A percentile compares a stretch with the other conserved stretches of the same genome.
phyloP scores from a whole-genome alignment of 2,888 invertebrate genomes.

The Pantelozetes paolii region DNA sequence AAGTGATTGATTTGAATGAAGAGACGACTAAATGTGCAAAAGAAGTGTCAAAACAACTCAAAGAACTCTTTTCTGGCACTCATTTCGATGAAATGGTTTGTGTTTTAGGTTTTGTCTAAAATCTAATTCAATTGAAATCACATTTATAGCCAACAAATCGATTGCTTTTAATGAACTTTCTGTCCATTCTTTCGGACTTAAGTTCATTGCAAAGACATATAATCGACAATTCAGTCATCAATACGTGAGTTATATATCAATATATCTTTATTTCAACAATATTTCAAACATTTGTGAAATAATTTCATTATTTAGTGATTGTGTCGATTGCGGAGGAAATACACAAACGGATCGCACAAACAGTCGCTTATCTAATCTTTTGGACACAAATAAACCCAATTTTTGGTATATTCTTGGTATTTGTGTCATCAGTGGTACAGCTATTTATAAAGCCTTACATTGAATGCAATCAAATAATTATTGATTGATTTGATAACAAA shows the following conservation, averaged over 20 bases:
- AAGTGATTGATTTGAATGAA: constrained; percentile 9
- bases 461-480: not conserved
- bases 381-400: not conserved
- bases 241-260: constrained; percentile 2
- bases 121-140: too few relatives aligned
- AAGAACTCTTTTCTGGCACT: not conserved
- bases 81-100: constrained; percentile 12
- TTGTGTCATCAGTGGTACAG: not conserved
- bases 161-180: not conserved
- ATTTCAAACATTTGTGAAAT: not conserved
- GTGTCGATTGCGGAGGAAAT: constrained; percentile 7
- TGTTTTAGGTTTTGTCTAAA: too few relatives aligned
- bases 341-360: not conserved
- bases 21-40: constrained; percentile 1
- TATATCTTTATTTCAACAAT: not conserved
- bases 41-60: not conserved
- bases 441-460: not conserved
- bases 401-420: not conserved
- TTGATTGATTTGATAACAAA: not conserved
- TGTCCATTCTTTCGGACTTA: constrained; percentile 10
- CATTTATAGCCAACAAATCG: not conserved
- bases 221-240: not conserved
- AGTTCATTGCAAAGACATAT: constrained; percentile 16
- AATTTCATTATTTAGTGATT: not conserved
- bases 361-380: not conserved